Evolutionary conservation across 2,113 vertebrate genomes (phyloP).

Genomic region (Lucifuga dentata): DNA sequence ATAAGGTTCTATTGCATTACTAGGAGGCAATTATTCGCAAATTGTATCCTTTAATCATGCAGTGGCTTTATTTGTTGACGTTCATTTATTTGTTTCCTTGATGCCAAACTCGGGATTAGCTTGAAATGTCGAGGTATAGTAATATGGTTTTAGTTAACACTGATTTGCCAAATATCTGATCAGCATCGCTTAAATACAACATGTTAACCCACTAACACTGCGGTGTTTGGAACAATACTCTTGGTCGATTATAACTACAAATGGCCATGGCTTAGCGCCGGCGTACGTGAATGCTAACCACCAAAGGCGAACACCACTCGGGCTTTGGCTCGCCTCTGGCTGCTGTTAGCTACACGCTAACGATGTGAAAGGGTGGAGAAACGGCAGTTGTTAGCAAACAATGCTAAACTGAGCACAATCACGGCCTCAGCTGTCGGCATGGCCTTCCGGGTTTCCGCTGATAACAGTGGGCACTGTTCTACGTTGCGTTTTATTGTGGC

Average conservation of each 20-base stretch:
- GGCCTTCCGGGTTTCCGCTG: constrained; percentile 57
- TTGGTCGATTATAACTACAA: too few relatives aligned
- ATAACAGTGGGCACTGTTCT: neutral
- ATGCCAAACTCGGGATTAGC: neutral
- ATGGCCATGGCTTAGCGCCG: constrained; percentile 15
- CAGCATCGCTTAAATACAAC: neutral
- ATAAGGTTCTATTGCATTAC: accelerated
- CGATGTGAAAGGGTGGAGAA: constrained; percentile 18
- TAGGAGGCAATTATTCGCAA: too few relatives aligned
- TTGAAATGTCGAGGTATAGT: constrained; percentile 10
- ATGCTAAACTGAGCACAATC: constrained; percentile 25
- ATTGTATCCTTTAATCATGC: neutral
- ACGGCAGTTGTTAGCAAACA: constrained; percentile 58
- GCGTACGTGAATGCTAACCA: constrained; percentile 31
- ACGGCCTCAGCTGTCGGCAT: constrained; percentile 26
- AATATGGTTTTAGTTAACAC: neutral
- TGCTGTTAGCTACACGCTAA: constrained; percentile 51
- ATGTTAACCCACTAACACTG: neutral
- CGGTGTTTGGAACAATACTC: too few relatives aligned
- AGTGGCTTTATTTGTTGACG: neutral
- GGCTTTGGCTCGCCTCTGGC: neutral
- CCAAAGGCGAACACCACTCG: constrained; percentile 9
- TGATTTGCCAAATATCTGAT: too few relatives aligned
- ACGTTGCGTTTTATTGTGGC: constrained; percentile 7
- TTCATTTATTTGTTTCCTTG: neutral